A percentile compares a stretch with the other conserved stretches of the same genome.
phyloP scores from a whole-genome alignment of 2,888 invertebrate species.

The Thymelicus lineola region DNA sequence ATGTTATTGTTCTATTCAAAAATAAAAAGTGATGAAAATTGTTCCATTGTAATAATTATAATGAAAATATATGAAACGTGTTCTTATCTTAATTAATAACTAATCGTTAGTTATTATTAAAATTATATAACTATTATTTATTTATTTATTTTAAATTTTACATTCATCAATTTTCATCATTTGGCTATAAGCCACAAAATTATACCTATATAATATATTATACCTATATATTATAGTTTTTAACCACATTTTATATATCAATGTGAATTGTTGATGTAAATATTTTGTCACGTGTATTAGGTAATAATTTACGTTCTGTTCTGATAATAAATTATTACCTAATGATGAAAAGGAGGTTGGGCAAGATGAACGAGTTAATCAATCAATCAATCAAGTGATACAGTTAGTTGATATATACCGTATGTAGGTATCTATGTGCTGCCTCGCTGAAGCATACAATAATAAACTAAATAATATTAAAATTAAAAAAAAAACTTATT shows the following conservation, averaged over 20 bases:
- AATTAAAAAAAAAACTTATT: no score
- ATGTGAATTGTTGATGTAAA: conserved; percentile 12
- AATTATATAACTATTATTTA: not conserved
- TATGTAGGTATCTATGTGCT: no score
- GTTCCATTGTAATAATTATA: conserved; percentile 27
- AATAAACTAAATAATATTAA: no score
- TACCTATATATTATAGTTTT: conserved; percentile 4
- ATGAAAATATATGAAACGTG: not conserved
- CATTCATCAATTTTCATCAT: conserved; percentile 29
- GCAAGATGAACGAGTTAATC: not conserved
- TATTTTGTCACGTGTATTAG: conserved; percentile 12
- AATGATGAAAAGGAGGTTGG: conserved; percentile 11
- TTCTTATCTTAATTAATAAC: conserved; percentile 1
- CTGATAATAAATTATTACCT: no score
- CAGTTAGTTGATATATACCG: no score
- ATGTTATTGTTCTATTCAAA: conserved; percentile 31
- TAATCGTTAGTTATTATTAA: not conserved
- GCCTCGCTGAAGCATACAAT: no score
- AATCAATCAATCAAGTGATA: no score
- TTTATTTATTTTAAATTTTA: no score
- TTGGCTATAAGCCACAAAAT: not conserved
- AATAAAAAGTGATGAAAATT: conserved; percentile 40
- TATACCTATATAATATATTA: not conserved
- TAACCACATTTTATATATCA: conserved; percentile 18
- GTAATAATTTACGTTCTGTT: not conserved